Evolutionary conservation across 2,888 invertebrate genomes (phyloP), one percentile per base, ranked within the genome.

Genomic region (Anthrax anthrax): DNA sequence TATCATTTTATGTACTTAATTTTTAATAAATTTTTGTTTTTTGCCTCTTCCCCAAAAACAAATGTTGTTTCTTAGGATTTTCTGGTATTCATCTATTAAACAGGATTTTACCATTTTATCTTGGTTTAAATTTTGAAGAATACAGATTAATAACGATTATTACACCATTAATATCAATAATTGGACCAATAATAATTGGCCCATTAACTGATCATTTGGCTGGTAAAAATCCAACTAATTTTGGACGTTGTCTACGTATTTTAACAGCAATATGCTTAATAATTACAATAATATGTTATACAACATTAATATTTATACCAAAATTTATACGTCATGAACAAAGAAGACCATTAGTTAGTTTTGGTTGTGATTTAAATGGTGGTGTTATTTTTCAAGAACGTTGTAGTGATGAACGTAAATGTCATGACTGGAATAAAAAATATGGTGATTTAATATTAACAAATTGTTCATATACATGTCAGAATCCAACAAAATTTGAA

Each of bases 51-150:
- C 23, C 23, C 4, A 27, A 27, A 27, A 3, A 34, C n/a, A n/a
- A n/a, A 34, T 34, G 3, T 32, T 17, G 49, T 29, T 48, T 61
- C 61, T 43, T 67, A 90, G 90, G 84, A 55, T 71, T 90, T 58
- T 86, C 88, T 53, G 82, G 84, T 56, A 74, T 91, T 52, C 78
- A 84, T 58, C 84, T 90, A 9, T 84, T 86, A 67, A 78, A 91
- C 51, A 80, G 85, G 17, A 72, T 83, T 48, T 87, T 57, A 51
- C 66, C 66, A 1, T 23, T 55, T 18, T 49, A 58, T 32, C 51
- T 66, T 45, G 90, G 89, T 2, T 65, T 92, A 54, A 80, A 80
- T 44, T 70, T 77, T 51, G 75, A 78, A 44, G 86, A 91, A 64
- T 78, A 81, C 32, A 77, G 84, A 18, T 73, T 82, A 47, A 80